Evolutionary conservation across 2,113 vertebrate genomes (phyloP), one percentile per base, ranked within the genome.

Genomic region (Eclectus roratus): DNA sequence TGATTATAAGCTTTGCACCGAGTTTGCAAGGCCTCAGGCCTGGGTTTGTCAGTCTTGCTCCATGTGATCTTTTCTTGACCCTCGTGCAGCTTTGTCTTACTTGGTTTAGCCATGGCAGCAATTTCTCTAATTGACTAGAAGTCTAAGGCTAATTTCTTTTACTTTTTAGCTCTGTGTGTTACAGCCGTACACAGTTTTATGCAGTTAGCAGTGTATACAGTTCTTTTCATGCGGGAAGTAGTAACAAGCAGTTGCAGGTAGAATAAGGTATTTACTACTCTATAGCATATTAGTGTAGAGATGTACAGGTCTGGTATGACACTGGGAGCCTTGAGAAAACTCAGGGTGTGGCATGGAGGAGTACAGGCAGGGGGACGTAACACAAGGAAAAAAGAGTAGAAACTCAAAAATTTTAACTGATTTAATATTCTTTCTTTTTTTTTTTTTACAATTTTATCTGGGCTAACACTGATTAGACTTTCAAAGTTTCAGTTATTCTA

Each of bases 1-100:
- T 2, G 15, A 4, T 60, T n/a, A 13, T 1, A 6, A 88, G 24
- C 13, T 55, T 49, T 31, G 39, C 37, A 17, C 0, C 0, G 14
- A 46, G 5, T 68, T 64, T 58, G 18, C 31, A 25, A 63, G 43
- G 52, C 44, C 70, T 64, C 66, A 43, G 43, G 31, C 12, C 19
- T 60, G 23, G 4, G 4, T 78, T 91, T 80, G 76, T 56, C 37
- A 23, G 27, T 66, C 50, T 81, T 63, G 10, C 24, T 74, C n/a
- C 33, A 4, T 31, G 21, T 23, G 47, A 85, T 60, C n/a, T 56
- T 47, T 70, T 61, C 55, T 68, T 94, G 83, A 76, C 28, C 28
- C 53, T 53, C 20, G 35, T 17, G 43, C 56, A 71, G 12, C 64
- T 85, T 87, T 71, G 13, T 72, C 92, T 83, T 41, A 46, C 14